Base-by-base conservation (phyloP, 2,797 vertebrate species). In the Microchirus variegatus region DNA sequence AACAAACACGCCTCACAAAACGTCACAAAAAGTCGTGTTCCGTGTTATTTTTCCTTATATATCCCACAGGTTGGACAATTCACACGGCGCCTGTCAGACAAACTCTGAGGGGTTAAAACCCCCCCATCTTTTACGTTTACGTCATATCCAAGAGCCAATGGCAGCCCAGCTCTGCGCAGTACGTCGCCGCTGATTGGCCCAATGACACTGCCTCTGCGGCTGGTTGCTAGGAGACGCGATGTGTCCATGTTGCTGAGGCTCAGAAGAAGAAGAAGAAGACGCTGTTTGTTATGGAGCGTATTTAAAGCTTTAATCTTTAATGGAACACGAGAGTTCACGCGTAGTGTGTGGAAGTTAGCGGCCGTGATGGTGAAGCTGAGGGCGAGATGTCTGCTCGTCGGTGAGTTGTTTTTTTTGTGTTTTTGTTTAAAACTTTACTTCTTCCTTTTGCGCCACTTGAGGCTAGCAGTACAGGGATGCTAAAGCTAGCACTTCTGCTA, bases 331-430 rank as follows among this genome's bases (percentile, higher is more conserved):
- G 3, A 37, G 5, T 59, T 55, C 5, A 6, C 1, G 5, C 2
- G 1, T 1, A 11, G 46, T 10, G 22, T 42, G 18, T 16, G 35
- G n/a, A 55, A 37, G n/a, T 3, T 22, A 0, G 36, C 10, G 2
- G 1, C 2, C 13, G 6, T 18, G 0, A 94, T 94, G 93, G 93
- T 93, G 83, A 94, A 92, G 64, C 51, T 94, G 64, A 89, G 93
- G 70, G 89, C 93, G 18, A 86, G 85, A 31, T 94, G 92, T 80
- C 75, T 94, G 65, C 65, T 94, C 35, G 69, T 91, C 54, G 93
- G 93, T 94, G 87, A 80, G 74, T 41, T 40, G 10, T 38, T 41
- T 41, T 14, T 41, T 41, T 41, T 14, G 5, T 9, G 49, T 77
- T 77, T 9, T n/a, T n/a, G n/a, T n/a, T n/a, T n/a, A n/a, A n/a